These are phyloP conservation scores for Taeniopygia guttata DNA, from an alignment of 2,797 vertebrate species.

Conservation along the genomic window DNA sequence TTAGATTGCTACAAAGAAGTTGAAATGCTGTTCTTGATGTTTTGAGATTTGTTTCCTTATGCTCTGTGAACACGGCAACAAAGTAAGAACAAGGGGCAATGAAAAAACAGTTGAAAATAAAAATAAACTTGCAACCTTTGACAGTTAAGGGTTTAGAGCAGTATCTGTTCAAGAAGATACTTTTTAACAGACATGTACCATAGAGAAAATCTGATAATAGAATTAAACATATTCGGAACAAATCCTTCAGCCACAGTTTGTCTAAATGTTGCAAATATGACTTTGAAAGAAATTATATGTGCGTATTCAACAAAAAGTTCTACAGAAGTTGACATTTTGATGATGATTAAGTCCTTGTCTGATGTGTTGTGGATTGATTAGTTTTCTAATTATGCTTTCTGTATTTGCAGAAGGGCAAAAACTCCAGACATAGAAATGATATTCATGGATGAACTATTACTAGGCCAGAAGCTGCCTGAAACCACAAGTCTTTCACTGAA, in stretches of 20 bases:
- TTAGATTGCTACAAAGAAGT: neutral
- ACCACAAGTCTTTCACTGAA: neutral
- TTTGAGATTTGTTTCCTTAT: neutral
- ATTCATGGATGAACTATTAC: neutral
- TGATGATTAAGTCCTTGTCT: neutral
- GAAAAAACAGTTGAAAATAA: neutral
- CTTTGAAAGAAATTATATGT: neutral
- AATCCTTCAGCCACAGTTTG: neutral
- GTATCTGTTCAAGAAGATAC: neutral
- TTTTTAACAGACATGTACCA: neutral
- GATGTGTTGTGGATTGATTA: neutral
- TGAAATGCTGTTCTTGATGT: neutral
- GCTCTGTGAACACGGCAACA: neutral
- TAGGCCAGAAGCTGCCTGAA: neutral
- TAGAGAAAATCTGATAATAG: neutral
- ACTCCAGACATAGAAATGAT: neutral
- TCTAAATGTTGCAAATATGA: neutral
- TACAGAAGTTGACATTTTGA: neutral
- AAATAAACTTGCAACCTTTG: neutral
- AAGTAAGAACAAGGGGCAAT: neutral
- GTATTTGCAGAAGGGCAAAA: neutral
- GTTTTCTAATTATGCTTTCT: neutral
- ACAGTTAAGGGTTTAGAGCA: neutral
- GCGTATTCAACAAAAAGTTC: neutral
- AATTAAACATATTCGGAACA: neutral